Conservation (phyloP, 2,113 vertebrate genomes). For the Engraulis encrasicolus region DNA sequence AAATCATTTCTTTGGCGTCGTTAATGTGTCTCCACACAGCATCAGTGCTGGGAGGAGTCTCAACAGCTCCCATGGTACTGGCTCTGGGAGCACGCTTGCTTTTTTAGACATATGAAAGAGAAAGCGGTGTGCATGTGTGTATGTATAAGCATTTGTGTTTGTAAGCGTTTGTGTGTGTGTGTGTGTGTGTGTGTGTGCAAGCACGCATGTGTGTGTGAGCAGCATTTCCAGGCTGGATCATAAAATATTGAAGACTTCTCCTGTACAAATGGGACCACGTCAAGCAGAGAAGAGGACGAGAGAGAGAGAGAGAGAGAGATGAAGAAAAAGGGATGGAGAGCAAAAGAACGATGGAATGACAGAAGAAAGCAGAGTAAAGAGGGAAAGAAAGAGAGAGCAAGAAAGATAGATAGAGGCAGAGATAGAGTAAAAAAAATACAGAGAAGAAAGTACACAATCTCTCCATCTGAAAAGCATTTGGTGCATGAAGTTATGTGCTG, state of each 20-base stretch:
- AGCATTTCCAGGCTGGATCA: slow-evolving; percentile 15
- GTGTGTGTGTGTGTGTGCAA: no score
- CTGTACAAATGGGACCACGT: slow-evolving; percentile 34
- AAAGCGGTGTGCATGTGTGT: neutral
- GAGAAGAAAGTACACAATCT: neutral
- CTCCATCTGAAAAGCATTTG: neutral
- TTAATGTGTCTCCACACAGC: neutral
- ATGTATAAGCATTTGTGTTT: no score
- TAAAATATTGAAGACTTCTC: slow-evolving; percentile 39
- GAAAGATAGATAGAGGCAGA: neutral
- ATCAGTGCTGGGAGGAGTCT: neutral
- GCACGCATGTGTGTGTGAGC: no score
- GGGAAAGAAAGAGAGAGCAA: neutral
- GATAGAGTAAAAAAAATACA: neutral
- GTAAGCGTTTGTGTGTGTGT: no score
- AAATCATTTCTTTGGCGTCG: neutral
- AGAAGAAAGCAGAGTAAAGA: neutral
- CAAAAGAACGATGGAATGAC: neutral
- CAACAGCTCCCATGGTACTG: no score
- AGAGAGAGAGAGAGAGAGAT: neutral
- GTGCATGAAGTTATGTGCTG: neutral
- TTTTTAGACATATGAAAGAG: neutral
- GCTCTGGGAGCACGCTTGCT: neutral
- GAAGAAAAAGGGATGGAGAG: neutral
- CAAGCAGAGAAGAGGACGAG: no score